phyloP scores from a whole-genome alignment of 2,797 vertebrate species.

The Coregonus suidteri region DNA sequence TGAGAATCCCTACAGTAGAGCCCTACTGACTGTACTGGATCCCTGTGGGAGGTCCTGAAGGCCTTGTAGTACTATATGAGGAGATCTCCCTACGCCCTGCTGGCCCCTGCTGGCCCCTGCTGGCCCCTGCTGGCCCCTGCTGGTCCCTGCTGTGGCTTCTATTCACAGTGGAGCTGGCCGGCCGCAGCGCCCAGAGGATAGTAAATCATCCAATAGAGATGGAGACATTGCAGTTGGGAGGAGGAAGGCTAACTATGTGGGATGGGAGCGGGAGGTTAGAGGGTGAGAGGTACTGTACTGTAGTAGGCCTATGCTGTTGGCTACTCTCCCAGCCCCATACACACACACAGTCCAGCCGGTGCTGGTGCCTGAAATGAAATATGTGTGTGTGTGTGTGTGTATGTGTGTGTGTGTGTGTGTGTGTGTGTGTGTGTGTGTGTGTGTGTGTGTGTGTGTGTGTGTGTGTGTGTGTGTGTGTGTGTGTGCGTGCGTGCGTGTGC shows the following conservation, averaged over 20 bases:
- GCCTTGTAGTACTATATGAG: no score
- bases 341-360: slow-evolving; percentile 43
- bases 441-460: neutral
- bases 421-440: neutral
- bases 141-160: slow-evolving; percentile 37
- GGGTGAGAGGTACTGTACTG: slow-evolving; percentile 63
- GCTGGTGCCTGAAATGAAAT: slow-evolving; percentile 41
- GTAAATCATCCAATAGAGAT: slow-evolving; percentile 60
- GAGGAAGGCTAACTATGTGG: slow-evolving; percentile 54
- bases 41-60: no score
- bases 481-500: neutral
- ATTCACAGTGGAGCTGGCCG: slow-evolving; percentile 49
- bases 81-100: slow-evolving; percentile 22
- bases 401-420: neutral
- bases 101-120: neutral
- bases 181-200: slow-evolving; percentile 37
- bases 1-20: no score
- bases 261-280: slow-evolving; percentile 59
- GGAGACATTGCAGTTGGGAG: slow-evolving; percentile 57
- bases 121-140: neutral
- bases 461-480: neutral
- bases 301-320: slow-evolving; percentile 50
- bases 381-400: neutral
- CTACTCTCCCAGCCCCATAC: slow-evolving; percentile 48
- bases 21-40: no score